Evolutionary conservation across 1,140 invertebrate genomes (phyloP).

Genomic region (Cecropterus lyciades): DNA sequence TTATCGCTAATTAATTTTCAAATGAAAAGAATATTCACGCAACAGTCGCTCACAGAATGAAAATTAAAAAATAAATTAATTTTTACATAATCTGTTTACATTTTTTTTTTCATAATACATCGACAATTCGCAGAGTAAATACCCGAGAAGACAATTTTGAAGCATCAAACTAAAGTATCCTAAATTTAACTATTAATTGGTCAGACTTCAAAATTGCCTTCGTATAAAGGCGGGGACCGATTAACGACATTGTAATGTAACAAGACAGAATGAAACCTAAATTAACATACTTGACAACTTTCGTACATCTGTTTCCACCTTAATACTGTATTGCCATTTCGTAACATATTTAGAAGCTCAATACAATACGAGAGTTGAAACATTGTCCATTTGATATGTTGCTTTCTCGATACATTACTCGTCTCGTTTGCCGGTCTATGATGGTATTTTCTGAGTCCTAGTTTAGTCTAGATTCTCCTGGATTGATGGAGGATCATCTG

Average conservation of each 20-base stretch:
- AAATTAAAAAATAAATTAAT: slow-evolving; percentile 52
- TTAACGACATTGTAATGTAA: slow-evolving; percentile 16
- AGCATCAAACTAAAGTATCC: slow-evolving; percentile 16
- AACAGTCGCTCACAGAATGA: slow-evolving; percentile 45
- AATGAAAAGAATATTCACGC: slow-evolving; percentile 40
- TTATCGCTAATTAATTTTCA: slow-evolving; percentile 49
- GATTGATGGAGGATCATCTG: slow-evolving; percentile 84
- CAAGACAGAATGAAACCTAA: neutral
- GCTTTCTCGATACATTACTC: slow-evolving; percentile 12
- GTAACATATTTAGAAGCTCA: slow-evolving; percentile 21
- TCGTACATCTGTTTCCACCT: slow-evolving; percentile 8
- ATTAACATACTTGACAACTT: neutral
- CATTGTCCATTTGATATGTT: slow-evolving; percentile 1
- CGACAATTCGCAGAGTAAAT: slow-evolving; percentile 43
- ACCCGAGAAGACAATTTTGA: slow-evolving; percentile 29
- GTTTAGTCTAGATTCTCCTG: slow-evolving; percentile 51
- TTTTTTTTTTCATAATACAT: slow-evolving; percentile 46
- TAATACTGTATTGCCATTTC: slow-evolving; percentile 12
- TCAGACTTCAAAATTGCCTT: slow-evolving; percentile 31
- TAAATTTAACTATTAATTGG: slow-evolving; percentile 22
- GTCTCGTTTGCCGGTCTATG: neutral
- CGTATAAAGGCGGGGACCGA: slow-evolving; percentile 2
- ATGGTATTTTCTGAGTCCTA: neutral
- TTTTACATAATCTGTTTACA: slow-evolving; percentile 55
- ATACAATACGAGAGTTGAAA: slow-evolving; percentile 6